These are phyloP conservation scores for Chaetoderma sp. DNA, from an alignment of 2,888 invertebrate species.

Conservation along the genomic window DNA sequence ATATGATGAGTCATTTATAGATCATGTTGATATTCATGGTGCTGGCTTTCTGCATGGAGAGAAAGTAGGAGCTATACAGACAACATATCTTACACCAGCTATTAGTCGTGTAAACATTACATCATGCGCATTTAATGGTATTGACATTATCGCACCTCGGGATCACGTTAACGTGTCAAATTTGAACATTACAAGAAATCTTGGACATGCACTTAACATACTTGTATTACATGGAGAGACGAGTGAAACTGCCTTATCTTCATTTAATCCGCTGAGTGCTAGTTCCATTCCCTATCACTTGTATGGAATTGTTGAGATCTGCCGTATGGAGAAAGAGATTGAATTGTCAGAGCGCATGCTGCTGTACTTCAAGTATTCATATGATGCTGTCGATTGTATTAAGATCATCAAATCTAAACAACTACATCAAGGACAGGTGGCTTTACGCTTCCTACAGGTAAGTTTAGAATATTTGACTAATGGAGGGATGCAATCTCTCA, in stretches of 20 bases:
- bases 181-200: conserved; percentile 75
- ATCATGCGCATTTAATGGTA: conserved; percentile 89
- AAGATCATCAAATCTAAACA: conserved; percentile 92
- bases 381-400: conserved; percentile 94
- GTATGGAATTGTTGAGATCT: conserved; percentile 95
- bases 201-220: conserved; percentile 91
- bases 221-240: conserved; percentile 91
- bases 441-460: conserved; percentile 75
- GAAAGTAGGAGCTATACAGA: conserved; percentile 89
- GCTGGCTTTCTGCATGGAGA: conserved; percentile 97
- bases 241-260: conserved; percentile 80
- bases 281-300: conserved; percentile 84
- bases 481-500: no score
- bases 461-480: no score
- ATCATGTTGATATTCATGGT: conserved; percentile 82
- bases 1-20: conserved; percentile 80
- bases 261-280: conserved; percentile 86
- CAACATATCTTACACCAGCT: conserved; percentile 89
- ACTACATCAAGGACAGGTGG: conserved; percentile 85
- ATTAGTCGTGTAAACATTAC: conserved; percentile 83
- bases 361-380: conserved; percentile 96
- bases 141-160: conserved; percentile 90
- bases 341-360: conserved; percentile 89
- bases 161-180: conserved; percentile 74
- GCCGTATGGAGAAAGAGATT: conserved; percentile 93